These are phyloP conservation scores for Metacarcinus magister DNA, from an alignment of 2,888 invertebrate species.

Conservation along the genomic window DNA sequence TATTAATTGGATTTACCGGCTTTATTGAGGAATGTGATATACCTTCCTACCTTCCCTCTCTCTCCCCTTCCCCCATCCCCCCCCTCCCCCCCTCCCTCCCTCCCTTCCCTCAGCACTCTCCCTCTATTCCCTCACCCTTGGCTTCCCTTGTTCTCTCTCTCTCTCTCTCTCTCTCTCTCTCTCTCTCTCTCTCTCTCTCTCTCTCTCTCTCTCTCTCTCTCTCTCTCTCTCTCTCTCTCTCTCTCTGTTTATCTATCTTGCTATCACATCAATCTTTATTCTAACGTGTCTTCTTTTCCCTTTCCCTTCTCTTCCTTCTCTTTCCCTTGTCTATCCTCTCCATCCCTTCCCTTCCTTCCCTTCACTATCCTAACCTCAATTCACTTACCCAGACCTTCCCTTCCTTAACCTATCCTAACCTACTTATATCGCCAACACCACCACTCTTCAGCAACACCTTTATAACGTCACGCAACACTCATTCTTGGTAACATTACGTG, in stretches of 20 bases:
- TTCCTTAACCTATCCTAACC: background rate
- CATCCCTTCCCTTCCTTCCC: conserved; percentile 10
- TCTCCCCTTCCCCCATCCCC: background rate
- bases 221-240: too few relatives aligned
- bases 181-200: too few relatives aligned
- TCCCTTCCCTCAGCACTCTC: background rate
- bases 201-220: too few relatives aligned
- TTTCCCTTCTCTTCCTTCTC: background rate
- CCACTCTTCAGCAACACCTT: background rate
- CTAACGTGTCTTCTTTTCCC: background rate
- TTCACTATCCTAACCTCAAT: background rate
- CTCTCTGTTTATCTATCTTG: too few relatives aligned
- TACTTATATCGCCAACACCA: background rate
- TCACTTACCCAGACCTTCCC: background rate
- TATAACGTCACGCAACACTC: background rate
- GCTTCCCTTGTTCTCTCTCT: background rate
- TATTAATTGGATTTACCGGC: background rate
- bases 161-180: background rate
- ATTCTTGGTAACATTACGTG: background rate
- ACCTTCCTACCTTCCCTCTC: background rate
- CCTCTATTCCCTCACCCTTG: too few relatives aligned
- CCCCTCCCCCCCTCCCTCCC: background rate
- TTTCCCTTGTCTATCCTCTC: conserved; percentile 37
- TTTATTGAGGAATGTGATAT: background rate
- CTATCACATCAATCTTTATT: background rate